Evolutionary conservation across 2,113 vertebrate genomes (phyloP).

Genomic region (Gymnogyps californianus): DNA sequence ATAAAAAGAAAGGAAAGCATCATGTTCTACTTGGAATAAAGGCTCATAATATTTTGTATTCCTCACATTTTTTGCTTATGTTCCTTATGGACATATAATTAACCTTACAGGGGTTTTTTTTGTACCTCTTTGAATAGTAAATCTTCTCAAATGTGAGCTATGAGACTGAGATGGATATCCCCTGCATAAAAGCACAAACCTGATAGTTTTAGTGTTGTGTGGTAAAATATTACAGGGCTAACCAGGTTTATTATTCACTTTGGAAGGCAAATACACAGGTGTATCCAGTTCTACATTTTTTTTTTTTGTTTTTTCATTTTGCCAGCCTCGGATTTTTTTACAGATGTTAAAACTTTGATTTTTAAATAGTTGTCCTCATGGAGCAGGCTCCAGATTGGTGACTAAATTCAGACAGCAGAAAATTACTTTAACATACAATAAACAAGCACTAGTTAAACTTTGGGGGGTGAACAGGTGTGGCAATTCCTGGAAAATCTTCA

Average conservation of each 20-base stretch:
- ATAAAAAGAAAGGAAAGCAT: not conserved
- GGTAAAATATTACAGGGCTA: not conserved
- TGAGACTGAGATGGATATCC: not conserved
- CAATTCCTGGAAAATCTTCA: not conserved
- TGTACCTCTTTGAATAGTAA: not conserved
- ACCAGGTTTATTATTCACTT: not conserved
- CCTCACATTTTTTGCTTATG: not conserved
- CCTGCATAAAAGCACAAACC: not conserved
- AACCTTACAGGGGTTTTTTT: not conserved
- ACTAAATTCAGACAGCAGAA: not conserved
- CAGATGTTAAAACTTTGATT: not conserved
- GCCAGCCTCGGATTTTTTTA: not conserved
- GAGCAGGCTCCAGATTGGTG: not conserved
- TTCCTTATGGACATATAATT: not conserved
- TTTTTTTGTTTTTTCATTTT: not conserved
- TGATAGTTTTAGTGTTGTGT: not conserved
- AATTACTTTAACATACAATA: not conserved
- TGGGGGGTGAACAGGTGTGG: not conserved
- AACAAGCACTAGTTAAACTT: not conserved
- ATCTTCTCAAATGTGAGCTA: not conserved
- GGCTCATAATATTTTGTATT: not conserved
- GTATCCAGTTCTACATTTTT: not conserved
- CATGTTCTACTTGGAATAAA: not conserved
- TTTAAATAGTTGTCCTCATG: not conserved
- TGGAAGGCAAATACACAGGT: not conserved